phyloP scores from a whole-genome alignment of 1,140 invertebrate species.

The Chironomus tepperi region DNA sequence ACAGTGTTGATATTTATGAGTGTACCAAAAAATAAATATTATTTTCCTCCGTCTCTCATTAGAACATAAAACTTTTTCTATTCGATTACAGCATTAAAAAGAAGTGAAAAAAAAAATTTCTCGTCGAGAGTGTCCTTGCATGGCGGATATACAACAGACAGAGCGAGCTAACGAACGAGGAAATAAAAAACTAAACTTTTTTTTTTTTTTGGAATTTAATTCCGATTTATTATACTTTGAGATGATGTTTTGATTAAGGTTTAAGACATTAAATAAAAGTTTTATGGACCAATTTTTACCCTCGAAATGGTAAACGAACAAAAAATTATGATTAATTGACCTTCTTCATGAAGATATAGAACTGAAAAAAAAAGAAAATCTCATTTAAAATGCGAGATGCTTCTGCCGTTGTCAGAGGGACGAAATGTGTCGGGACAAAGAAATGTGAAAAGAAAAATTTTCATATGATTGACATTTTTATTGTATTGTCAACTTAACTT shows the following conservation, averaged over 20 bases:
- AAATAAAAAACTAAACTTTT: not conserved
- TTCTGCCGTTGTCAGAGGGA: not conserved
- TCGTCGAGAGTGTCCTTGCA: too few species aligned
- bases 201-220: not conserved
- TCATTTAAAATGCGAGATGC: not conserved
- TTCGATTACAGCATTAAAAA: slow-evolving; percentile 18
- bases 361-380: slow-evolving; percentile 20
- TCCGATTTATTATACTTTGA: slow-evolving; percentile 14
- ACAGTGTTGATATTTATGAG: slow-evolving; percentile 22
- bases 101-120: too few species aligned
- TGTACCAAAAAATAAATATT: slow-evolving; percentile 8
- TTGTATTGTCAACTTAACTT: not conserved
- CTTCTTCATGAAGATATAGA: not conserved
- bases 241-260: slow-evolving; percentile 2
- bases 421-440: too few species aligned
- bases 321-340: slow-evolving; percentile 20
- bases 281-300: not conserved
- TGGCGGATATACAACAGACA: too few species aligned
- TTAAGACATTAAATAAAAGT: not conserved
- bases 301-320: not conserved
- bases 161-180: too few species aligned
- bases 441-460: not conserved
- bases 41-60: not conserved
- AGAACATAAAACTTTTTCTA: not conserved
- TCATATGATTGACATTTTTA: slow-evolving; percentile 3